phyloP scores from a whole-genome alignment of 2,888 invertebrate genomes.

The Omphaloscelis lunosa region DNA sequence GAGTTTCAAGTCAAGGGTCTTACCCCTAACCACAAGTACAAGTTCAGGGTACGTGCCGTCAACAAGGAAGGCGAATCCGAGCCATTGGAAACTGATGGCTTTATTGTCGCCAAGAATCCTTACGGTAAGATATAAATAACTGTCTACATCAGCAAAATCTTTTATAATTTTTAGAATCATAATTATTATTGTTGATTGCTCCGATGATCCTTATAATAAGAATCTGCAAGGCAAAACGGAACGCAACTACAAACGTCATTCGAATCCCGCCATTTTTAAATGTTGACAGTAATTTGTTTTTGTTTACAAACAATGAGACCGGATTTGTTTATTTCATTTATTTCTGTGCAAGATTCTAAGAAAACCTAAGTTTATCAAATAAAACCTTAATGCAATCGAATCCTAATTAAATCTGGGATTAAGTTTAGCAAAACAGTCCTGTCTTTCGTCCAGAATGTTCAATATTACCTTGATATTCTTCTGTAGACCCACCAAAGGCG shows the following conservation, averaged over 20 bases:
- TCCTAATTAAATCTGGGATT: not conserved
- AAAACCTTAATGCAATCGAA: not conserved
- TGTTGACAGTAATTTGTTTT: conserved; percentile 61
- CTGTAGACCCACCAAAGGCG: conserved; percentile 95
- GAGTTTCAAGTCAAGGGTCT: conserved; percentile 97
- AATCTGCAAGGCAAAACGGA: conserved; percentile 6
- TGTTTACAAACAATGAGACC: conserved; percentile 60
- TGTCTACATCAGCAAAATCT: not conserved
- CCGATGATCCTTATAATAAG: too few species aligned
- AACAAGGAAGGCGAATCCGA: conserved; percentile 99
- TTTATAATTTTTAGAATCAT: not conserved
- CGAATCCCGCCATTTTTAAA: conserved; percentile 50
- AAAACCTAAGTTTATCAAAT: not conserved
- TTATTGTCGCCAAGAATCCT: conserved; percentile 98
- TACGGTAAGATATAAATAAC: conserved; percentile 92
- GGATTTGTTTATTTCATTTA: not conserved
- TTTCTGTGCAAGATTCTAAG: not conserved
- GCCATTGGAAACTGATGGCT: conserved; percentile 96
- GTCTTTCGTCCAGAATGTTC: conserved; percentile 1
- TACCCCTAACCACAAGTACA: conserved; percentile 98
- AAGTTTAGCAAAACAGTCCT: not conserved
- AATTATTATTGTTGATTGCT: too few species aligned
- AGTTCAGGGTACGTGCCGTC: conserved; percentile 98
- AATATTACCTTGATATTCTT: not conserved
- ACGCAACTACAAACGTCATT: conserved; percentile 28